These are phyloP conservation scores for Azemiops feae DNA, from an alignment of 2,113 vertebrate genomes.

Conservation along the genomic window DNA sequence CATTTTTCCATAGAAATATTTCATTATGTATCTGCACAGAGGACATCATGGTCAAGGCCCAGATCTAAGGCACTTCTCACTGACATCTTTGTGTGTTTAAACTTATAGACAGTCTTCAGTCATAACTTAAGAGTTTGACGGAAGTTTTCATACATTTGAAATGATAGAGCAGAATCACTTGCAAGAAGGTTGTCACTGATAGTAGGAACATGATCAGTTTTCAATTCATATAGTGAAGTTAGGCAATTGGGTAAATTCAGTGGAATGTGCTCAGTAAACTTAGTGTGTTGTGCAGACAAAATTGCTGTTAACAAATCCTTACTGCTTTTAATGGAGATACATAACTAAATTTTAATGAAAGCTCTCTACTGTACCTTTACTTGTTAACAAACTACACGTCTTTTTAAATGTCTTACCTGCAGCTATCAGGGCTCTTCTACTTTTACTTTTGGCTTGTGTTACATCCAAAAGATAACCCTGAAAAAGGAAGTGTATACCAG, in stretches of 20 bases:
- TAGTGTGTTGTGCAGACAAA: neutral
- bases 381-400: conserved; percentile 8
- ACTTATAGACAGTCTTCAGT: neutral
- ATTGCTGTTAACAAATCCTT: neutral
- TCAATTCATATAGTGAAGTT: neutral
- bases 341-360: neutral
- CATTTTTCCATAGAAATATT: neutral
- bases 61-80: neutral
- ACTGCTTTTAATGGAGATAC: neutral
- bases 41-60: neutral
- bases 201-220: neutral
- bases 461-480: conserved; percentile 54
- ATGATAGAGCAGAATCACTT: neutral
- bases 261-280: neutral
- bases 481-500: conserved; percentile 10
- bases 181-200: neutral
- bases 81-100: neutral
- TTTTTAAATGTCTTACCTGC: conserved; percentile 60
- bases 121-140: neutral
- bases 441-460: conserved; percentile 30
- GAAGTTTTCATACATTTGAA: neutral
- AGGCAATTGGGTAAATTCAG: neutral
- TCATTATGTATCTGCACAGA: neutral
- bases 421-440: conserved; percentile 18
- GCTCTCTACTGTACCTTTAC: neutral